A percentile compares a stretch with the other conserved stretches of the same genome.
Evolutionary conservation across 2,113 vertebrate genomes (phyloP).

Genomic region (Cryptomyrus ogoouensis): DNA sequence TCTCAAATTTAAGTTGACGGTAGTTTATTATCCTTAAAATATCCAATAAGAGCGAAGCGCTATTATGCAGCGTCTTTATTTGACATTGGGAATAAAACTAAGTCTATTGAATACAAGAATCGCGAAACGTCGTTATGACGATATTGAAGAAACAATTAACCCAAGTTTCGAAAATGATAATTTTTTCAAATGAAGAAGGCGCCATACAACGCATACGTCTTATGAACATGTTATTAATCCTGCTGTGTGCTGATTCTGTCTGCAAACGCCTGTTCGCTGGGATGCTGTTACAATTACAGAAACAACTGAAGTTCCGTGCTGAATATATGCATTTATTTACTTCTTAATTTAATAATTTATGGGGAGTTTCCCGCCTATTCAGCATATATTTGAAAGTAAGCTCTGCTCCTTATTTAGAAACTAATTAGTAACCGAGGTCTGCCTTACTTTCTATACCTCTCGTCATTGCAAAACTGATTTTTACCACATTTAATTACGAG

Average conservation of each 20-base stretch:
- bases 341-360: neutral
- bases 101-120: neutral
- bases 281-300: neutral
- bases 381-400: neutral
- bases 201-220: neutral
- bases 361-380: neutral
- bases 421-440: constrained; percentile 4
- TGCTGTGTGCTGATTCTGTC: neutral
- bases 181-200: neutral
- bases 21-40: neutral
- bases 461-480: neutral
- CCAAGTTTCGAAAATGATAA: neutral
- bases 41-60: neutral
- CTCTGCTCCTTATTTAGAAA: constrained; percentile 1
- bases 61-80: neutral
- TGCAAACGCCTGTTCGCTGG: neutral
- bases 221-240: neutral
- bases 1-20: neutral
- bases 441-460: neutral
- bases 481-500: constrained; percentile 2
- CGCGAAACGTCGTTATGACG: neutral
- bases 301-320: neutral
- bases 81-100: neutral
- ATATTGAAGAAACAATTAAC: neutral
- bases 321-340: constrained; percentile 8